Evolutionary conservation across 2,113 vertebrate species (phyloP).

Genomic region (Ranitomeya imitator): DNA sequence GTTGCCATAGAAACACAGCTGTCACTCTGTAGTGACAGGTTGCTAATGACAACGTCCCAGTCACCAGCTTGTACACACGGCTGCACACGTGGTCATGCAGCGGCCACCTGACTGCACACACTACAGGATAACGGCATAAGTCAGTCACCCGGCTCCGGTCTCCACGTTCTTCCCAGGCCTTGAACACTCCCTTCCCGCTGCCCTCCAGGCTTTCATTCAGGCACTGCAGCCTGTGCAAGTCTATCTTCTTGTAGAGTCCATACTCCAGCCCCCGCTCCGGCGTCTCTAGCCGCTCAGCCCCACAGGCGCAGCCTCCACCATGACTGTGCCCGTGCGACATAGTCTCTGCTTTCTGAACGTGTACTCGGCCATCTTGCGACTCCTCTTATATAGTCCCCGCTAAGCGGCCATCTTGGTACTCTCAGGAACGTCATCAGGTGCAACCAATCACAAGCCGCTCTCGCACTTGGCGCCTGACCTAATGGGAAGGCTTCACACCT

Average conservation of each 20-base stretch:
- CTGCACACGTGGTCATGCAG: too few relatives aligned
- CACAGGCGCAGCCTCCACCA: slow-evolving; percentile 69
- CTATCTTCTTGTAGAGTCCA: slow-evolving; percentile 86
- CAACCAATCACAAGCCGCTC: neutral
- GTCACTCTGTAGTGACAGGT: neutral
- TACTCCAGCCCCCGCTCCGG: slow-evolving; percentile 87
- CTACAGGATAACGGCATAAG: too few relatives aligned
- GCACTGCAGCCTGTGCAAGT: slow-evolving; percentile 89
- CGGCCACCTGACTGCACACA: too few relatives aligned
- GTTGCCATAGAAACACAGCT: neutral
- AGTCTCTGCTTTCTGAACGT: slow-evolving; percentile 21
- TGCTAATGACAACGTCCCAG: too few relatives aligned
- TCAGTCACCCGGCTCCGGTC: slow-evolving; percentile 81
- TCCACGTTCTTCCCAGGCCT: slow-evolving; percentile 88
- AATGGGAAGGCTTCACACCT: neutral
- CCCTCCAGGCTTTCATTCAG: slow-evolving; percentile 93
- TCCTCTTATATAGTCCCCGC: neutral
- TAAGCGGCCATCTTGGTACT: slow-evolving; percentile 42
- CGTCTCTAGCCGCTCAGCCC: slow-evolving; percentile 79
- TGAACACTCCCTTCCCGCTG: slow-evolving; percentile 89
- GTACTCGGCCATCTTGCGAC: slow-evolving; percentile 30
- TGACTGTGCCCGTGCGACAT: slow-evolving; percentile 72
- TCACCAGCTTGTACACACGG: too few relatives aligned
- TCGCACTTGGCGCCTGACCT: neutral
- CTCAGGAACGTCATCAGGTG: neutral